Base-by-base conservation (phyloP, 2,797 vertebrate genomes). In the Cynodonichthys magdalenae region DNA sequence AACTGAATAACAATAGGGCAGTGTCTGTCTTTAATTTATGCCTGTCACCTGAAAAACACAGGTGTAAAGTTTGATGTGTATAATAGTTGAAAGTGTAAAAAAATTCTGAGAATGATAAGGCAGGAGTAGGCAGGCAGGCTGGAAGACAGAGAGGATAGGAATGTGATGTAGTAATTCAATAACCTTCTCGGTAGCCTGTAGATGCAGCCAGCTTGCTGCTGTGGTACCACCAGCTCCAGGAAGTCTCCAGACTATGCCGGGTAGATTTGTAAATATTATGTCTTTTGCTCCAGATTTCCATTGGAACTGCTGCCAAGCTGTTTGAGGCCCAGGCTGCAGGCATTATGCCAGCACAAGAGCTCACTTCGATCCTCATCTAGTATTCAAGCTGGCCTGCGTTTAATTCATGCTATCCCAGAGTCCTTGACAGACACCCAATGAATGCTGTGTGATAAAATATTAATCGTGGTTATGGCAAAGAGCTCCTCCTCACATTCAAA, bases 401-500 rank as follows among this genome's bases (percentile, higher is more conserved):
- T 94, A 95, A 93, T 92, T 95, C 94, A 92, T 95, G 95, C 95
- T 95, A 94, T 94, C 88, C 95, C 93, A 91, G 95, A 95, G 95
- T 93, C 92, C 95, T 97, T 94, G 89, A 93, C 95, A 95, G 96
- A 94, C 95, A 90, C 92, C 95, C 94, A 93, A 94, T 95, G 93
- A 95, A 95, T 95, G 95, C 94, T 93, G 93, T 96, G 92, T 96
- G 95, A 98, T 99, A 93, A 99, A 99, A 98, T 96, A 98, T 99
- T 98, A 95, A 98, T 96, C 89, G 77, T 85, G 90, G 95, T 95
- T 96, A 95, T 92, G 93, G 95, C 94, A 95, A 74, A 93, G 93
- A 94, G 94, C 94, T 74, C 91, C 92, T 92, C 91, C 92, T 91
- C 91, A 91, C 92, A 95, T 95, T 96, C 95, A 97, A 96, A 96